These are phyloP conservation scores for Brachyalestes nurse DNA, from an alignment of 2,797 vertebrate genomes.

Conservation along the genomic window DNA sequence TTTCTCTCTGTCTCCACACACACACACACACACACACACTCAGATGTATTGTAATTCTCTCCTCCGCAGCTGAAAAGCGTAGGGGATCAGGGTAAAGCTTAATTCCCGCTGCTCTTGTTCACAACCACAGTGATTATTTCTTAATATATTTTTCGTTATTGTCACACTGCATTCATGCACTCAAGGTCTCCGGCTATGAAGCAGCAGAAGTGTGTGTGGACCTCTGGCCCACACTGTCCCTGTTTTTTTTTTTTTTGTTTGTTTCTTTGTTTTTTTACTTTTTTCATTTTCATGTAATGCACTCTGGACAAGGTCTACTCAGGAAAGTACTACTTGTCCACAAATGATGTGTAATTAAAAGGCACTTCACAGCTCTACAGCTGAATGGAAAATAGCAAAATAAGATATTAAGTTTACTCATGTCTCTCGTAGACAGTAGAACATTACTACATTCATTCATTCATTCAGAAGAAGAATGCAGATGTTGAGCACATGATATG, in stretches of 20 bases:
- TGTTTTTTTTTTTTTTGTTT: not conserved
- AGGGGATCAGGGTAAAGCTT: constrained; percentile 56
- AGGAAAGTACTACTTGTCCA: not conserved
- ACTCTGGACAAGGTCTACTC: not conserved
- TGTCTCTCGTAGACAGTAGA: too few species aligned
- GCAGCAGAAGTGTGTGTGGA: not conserved
- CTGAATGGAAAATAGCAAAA: not conserved
- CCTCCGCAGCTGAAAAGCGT: constrained; percentile 55
- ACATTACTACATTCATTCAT: not conserved
- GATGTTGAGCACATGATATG: not conserved
- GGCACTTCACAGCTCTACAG: not conserved
- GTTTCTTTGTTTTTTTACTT: not conserved
- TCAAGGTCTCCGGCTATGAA: constrained; percentile 23
- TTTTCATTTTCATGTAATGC: not conserved
- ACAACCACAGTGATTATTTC: constrained; percentile 56
- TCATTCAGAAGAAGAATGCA: not conserved
- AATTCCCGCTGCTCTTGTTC: constrained; percentile 57
- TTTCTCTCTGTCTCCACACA: constrained; percentile 23
- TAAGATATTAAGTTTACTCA: not conserved
- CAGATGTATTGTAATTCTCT: constrained; percentile 58
- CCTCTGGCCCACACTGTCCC: not conserved
- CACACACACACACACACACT: constrained; percentile 67
- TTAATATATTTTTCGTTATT: constrained; percentile 56
- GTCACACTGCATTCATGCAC: constrained; percentile 32
- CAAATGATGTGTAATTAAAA: not conserved